Base-by-base conservation (phyloP, 2,113 vertebrate genomes). In the Danionella cerebrum region DNA sequence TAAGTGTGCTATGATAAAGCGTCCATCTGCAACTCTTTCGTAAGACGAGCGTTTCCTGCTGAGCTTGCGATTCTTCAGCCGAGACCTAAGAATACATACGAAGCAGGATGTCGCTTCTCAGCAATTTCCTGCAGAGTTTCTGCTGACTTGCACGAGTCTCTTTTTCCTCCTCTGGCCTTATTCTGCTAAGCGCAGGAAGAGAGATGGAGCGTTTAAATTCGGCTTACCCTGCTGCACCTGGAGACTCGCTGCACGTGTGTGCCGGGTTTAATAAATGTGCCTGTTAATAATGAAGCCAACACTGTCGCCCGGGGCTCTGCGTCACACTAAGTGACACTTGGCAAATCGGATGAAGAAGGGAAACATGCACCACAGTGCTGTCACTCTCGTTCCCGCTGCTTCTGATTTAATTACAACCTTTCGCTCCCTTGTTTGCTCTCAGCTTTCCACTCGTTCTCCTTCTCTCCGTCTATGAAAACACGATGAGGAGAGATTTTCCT, bases 121-220 rank as follows among this genome's bases (percentile, higher is more conserved):
- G 52, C 59, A 50, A 62, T 24, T 72, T 51, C 13, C 2, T 45
- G 39, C 36, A 70, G 55, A 22, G 12, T 27, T 72, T 72, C 36
- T 41, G 62, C 70, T 66, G 53, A 72, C 42, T 72, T 72, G 67
- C 14, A 27, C 24, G 22, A 22, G 27, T 35, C 44, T 38, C 38
- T 22, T 27, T 45, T 33, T 36, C 25, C 54, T 63, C 38, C 48
- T 16, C 0, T 81, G 78, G 80, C 82, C 82, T 55, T 69, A 75
- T 75, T 82, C 77, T 83, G 79, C 79, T 79, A 51, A 16, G 77
- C 64, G 70, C 69, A 27, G 31, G 52, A 66, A 70, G 64, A 75
- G 47, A 74, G 65, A 79, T 51, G 63, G 64, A 53, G 4, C 11
- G 62, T 76, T 75, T 77, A 68, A 62, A 67, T 67, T 69, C 65